Conservation (phyloP, 2,888 invertebrate species). For the Cremastinae sp. region DNA sequence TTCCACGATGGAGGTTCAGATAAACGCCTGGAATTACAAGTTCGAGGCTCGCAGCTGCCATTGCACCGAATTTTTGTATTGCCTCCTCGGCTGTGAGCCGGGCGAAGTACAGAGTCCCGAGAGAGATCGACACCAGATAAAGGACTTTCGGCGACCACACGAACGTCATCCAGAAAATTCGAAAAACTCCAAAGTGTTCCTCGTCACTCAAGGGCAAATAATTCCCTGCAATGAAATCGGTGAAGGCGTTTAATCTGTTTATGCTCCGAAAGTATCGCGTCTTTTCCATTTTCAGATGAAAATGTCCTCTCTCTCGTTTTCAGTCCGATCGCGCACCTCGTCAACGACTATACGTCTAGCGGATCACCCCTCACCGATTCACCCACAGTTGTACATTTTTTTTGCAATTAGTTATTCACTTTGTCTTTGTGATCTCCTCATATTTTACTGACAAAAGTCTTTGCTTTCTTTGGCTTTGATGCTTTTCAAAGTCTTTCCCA, state of each 20-base stretch:
- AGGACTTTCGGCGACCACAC: slow-evolving; percentile 55
- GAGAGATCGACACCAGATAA: slow-evolving; percentile 17
- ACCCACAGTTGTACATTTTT: too few species aligned
- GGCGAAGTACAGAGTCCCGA: slow-evolving; percentile 43
- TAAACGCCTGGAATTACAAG: slow-evolving; percentile 55
- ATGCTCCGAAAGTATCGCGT: slow-evolving; percentile 56
- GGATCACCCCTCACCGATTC: too few species aligned
- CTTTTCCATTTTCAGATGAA: slow-evolving; percentile 53
- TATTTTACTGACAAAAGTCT: too few species aligned
- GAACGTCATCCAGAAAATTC: slow-evolving; percentile 52
- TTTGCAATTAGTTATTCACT: too few species aligned
- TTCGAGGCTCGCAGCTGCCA: slow-evolving; percentile 57
- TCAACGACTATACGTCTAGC: too few species aligned
- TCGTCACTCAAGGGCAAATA: slow-evolving; percentile 57
- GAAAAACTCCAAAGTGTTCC: background rate
- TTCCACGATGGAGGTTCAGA: slow-evolving; percentile 55
- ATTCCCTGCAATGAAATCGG: slow-evolving; percentile 66
- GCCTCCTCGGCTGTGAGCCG: background rate
- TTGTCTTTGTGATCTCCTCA: too few species aligned
- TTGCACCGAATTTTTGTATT: slow-evolving; percentile 47
- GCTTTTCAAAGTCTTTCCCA: too few species aligned
- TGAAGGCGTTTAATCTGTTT: slow-evolving; percentile 59
- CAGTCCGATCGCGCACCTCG: too few species aligned
- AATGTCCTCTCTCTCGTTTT: too few species aligned
- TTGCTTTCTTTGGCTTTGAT: too few species aligned